Evolutionary conservation across 2,797 vertebrate species (phyloP).

Genomic region (Leptatherina wallacei): DNA sequence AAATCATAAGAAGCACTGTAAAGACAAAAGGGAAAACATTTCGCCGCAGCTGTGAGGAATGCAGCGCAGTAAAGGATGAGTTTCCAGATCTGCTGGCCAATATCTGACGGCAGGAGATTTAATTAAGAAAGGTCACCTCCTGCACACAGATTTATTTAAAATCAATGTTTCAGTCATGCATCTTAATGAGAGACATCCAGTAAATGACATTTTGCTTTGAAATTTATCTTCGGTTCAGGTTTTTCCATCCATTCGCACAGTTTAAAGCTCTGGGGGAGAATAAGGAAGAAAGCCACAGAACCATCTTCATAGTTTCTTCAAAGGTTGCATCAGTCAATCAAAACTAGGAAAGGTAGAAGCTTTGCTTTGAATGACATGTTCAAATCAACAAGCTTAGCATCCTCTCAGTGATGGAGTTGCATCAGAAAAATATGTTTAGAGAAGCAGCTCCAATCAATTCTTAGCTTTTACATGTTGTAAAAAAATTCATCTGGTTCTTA

Average conservation of each 20-base stretch:
- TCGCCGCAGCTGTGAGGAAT: background rate
- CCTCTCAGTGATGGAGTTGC: background rate
- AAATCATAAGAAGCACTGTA: background rate
- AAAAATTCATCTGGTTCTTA: background rate
- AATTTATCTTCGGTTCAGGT: background rate
- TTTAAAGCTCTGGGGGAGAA: background rate
- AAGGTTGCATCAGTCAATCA: background rate
- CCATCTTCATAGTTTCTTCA: too few species aligned
- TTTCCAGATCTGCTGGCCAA: background rate
- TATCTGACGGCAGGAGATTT: background rate
- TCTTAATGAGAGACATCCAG: background rate
- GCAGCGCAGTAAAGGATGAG: background rate
- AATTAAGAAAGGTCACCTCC: background rate
- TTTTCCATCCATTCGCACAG: background rate
- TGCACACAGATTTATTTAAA: conserved; percentile 1
- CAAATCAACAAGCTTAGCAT: background rate
- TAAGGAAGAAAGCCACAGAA: background rate
- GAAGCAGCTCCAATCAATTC: too few species aligned
- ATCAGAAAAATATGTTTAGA: background rate
- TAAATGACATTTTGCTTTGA: background rate
- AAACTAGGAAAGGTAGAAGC: background rate
- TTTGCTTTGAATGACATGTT: background rate
- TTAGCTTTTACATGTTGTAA: background rate
- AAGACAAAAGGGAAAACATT: background rate
- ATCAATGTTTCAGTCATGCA: background rate